Conservation (phyloP, 2,797 vertebrate genomes). For the Rhabdophis nuchalis region DNA sequence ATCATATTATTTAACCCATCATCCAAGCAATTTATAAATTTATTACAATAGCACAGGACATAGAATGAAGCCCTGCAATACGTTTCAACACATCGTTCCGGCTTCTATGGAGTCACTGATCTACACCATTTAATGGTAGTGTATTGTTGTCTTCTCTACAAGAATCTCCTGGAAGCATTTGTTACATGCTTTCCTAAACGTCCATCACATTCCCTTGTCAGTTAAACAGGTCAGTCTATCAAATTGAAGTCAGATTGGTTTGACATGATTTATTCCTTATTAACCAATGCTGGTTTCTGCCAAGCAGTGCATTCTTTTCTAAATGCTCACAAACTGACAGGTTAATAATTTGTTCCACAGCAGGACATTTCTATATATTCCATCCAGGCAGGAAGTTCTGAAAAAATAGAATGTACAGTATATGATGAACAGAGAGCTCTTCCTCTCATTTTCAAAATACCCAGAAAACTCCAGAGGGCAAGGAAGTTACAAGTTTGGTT, state of each 20-base stretch:
- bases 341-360: not conserved
- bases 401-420: not conserved
- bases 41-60: not conserved
- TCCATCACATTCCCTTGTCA: not conserved
- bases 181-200: not conserved
- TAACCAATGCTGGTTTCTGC: not conserved
- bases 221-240: not conserved
- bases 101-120: not conserved
- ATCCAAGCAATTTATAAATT: not conserved
- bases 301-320: not conserved
- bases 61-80: not conserved
- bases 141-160: not conserved
- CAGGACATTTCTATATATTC: not conserved
- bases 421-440: not conserved
- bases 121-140: not conserved
- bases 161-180: not conserved
- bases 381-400: accelerated
- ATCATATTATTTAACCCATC: not conserved
- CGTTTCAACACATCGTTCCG: not conserved
- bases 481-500: not conserved
- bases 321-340: not conserved
- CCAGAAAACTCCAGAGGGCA: not conserved
- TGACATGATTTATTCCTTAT: not conserved
- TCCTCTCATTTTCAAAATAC: not conserved
- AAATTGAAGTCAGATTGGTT: not conserved